Percentiles rank a stretch among this genome's conserved stretches.
phyloP scores from a whole-genome alignment of 2,113 vertebrate species.

The Plecotus auritus region DNA sequence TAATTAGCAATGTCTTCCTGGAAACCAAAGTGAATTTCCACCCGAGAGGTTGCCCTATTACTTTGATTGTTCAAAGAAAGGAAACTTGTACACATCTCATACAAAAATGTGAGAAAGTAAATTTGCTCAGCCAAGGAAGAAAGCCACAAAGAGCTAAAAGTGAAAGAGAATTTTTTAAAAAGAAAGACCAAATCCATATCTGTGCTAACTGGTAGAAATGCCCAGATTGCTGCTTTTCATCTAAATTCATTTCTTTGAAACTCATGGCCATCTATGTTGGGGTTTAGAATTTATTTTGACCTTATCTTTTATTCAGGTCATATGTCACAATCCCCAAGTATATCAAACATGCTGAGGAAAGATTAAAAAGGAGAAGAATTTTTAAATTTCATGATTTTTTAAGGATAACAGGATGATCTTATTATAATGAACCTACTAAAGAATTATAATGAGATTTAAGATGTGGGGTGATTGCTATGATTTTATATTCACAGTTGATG shows the following conservation, averaged over 20 bases:
- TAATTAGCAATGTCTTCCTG: constrained; percentile 5
- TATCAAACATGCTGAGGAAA: background rate
- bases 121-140: constrained; percentile 27
- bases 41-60: background rate
- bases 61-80: constrained; percentile 32
- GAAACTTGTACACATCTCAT: background rate
- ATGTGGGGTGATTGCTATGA: background rate
- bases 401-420: constrained; percentile 34
- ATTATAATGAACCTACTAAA: background rate
- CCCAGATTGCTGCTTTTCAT: background rate
- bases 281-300: constrained; percentile 38
- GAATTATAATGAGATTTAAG: constrained; percentile 13
- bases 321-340: constrained; percentile 34
- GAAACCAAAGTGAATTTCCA: constrained; percentile 2
- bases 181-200: background rate
- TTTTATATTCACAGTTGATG: background rate
- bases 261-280: background rate
- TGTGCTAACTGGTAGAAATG: background rate
- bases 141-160: constrained; percentile 8
- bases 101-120: constrained; percentile 23
- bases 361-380: background rate
- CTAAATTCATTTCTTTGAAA: constrained; percentile 25
- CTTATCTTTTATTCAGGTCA: constrained; percentile 51
- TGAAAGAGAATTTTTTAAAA: background rate
- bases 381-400: constrained; percentile 26